phyloP scores from a whole-genome alignment of 2,888 invertebrate species.

The Chrysolina oricalcia region DNA sequence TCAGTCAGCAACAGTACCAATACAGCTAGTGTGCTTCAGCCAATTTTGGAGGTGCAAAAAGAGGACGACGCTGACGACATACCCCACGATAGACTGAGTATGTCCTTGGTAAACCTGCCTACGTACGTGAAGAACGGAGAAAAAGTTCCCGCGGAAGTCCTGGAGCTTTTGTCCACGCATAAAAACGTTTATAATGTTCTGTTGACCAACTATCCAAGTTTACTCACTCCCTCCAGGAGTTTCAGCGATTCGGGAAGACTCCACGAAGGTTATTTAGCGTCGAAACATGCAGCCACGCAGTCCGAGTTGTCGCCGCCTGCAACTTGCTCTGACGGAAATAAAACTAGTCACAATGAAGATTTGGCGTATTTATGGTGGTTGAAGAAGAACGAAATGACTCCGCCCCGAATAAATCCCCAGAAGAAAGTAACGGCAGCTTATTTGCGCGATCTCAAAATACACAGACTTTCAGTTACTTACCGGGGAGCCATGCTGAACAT shows the following conservation, averaged over 20 bases:
- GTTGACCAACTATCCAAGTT: conserved; percentile 83
- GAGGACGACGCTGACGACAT: conserved; percentile 58
- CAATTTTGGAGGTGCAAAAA: conserved; percentile 70
- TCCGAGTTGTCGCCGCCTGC: conserved; percentile 65
- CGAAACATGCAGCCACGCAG: conserved; percentile 65
- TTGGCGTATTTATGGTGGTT: conserved; percentile 76
- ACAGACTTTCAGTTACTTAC: conserved; percentile 86
- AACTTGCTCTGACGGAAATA: conserved; percentile 67
- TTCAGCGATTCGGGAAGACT: conserved; percentile 80
- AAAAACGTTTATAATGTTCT: conserved; percentile 83
- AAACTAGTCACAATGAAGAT: conserved; percentile 60
- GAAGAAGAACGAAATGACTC: conserved; percentile 71
- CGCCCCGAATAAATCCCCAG: conserved; percentile 66
- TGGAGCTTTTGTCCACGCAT: conserved; percentile 81
- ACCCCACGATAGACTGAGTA: conserved; percentile 76
- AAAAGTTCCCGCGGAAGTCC: conserved; percentile 84
- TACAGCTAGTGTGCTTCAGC: conserved; percentile 76
- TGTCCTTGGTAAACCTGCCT: conserved; percentile 89
- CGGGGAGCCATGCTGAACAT: conserved; percentile 91
- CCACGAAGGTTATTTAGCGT: conserved; percentile 68
- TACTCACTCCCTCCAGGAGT: conserved; percentile 82
- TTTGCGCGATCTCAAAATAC: conserved; percentile 82
- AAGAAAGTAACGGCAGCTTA: conserved; percentile 76
- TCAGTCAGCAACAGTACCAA: conserved; percentile 81
- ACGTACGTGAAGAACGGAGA: conserved; percentile 87